Percentiles rank a stretch among this genome's conserved stretches.
phyloP scores from a whole-genome alignment of 1,140 invertebrate genomes.

The Steinernema khuongi region DNA sequence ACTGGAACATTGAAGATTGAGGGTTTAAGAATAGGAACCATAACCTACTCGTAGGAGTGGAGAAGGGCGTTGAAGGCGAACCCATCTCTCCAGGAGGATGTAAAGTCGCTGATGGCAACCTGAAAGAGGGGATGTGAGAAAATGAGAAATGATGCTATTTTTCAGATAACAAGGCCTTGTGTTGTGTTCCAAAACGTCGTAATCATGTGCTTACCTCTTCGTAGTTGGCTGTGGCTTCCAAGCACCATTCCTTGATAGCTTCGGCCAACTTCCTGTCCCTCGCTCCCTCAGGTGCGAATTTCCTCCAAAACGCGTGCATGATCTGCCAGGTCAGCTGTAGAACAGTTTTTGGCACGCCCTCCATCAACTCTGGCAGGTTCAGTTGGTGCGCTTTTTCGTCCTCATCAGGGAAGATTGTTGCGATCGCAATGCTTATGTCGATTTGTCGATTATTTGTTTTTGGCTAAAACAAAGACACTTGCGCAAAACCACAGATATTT shows the following conservation, averaged over 20 bases:
- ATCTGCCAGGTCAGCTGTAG: constrained; percentile 43
- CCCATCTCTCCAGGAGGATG: constrained; percentile 54
- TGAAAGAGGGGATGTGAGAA: constrained; percentile 27
- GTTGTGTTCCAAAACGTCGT: too few species aligned
- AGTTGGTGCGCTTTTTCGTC: constrained; percentile 45
- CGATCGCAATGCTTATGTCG: constrained; percentile 44
- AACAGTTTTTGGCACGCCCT: constrained; percentile 41
- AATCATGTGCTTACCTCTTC: constrained; percentile 36
- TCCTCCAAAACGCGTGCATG: constrained; percentile 49
- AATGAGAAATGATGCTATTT: too few species aligned
- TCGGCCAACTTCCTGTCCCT: constrained; percentile 46
- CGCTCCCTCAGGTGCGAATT: constrained; percentile 41
- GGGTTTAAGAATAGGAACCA: not conserved
- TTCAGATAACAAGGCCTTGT: too few species aligned
- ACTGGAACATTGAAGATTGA: constrained; percentile 35
- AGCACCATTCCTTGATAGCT: constrained; percentile 54
- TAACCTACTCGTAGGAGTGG: constrained; percentile 51
- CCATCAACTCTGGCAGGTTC: constrained; percentile 36
- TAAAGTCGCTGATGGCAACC: constrained; percentile 51
- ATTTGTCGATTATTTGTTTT: constrained; percentile 37
- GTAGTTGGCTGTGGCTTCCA: constrained; percentile 44
- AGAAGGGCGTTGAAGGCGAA: constrained; percentile 51
- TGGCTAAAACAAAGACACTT: constrained; percentile 29
- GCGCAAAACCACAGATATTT: constrained; percentile 26
- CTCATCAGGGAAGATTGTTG: constrained; percentile 38